Base-by-base conservation (phyloP, 2,113 vertebrate genomes). In the Chaetodon trifascialis region DNA sequence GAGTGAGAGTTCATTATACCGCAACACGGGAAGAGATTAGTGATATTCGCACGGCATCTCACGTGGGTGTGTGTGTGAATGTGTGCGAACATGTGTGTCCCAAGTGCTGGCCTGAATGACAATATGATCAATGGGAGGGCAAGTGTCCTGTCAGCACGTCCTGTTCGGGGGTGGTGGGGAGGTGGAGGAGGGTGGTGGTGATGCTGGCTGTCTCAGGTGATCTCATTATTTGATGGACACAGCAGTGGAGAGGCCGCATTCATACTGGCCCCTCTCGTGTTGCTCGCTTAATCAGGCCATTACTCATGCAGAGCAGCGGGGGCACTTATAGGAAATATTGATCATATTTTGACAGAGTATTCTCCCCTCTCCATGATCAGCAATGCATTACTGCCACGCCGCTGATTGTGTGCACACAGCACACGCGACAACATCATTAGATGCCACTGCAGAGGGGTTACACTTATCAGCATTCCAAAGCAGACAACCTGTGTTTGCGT, bases 191-290 rank as follows among this genome's bases (percentile, higher is more conserved):
- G 54, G 59, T 65, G 49, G 23, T 58, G 19, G n/a, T 66, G 86
- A 89, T 69, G 60, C 76, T 56, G 84, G 87, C 88, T 92, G 91
- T 92, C 91, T 90, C 75, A 84, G 90, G 85, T 93, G 88, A 94
- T 94, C 92, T 93, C 86, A 92, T 94, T 88, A 91, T 94, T 93
- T 95, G 92, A 95, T 89, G 89, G 91, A 93, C 93, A 91, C 86
- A 79, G 91, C 87, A 65, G 82, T 70, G 78, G 81, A 85, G 85
- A 74, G 80, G 74, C 58, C 55, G 60, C 82, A 65, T 86, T 93
- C 88, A 88, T 9, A 47, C 83, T 67, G 19, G 66, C 82, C 81
- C 74, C 86, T 84, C 81, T 73, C 80, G 17, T 72, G 89, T 68
- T 56, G 80, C 85, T 51, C 21, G 23, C 85, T 82, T 90, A 89